These are phyloP conservation scores for Octopus bimaculoides DNA, from an alignment of 1,140 invertebrate genomes.

Conservation along the genomic window DNA sequence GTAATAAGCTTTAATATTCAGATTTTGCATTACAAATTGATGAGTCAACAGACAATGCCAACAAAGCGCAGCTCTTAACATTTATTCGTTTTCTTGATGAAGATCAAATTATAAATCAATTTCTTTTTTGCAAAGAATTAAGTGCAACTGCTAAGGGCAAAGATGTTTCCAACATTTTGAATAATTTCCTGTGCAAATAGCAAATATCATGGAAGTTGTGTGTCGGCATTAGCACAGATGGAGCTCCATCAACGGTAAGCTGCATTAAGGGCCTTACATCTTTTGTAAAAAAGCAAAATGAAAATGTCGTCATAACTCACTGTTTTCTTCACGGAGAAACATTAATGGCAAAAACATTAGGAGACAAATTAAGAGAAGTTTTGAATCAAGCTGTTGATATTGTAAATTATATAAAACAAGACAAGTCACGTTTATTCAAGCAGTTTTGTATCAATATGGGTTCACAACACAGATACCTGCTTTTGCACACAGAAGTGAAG, in stretches of 20 bases:
- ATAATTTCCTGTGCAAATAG: not conserved
- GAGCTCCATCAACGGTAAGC: not conserved
- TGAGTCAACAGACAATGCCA: not conserved
- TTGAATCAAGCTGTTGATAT: not conserved
- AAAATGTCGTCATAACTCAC: not conserved
- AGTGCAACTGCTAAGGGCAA: not conserved
- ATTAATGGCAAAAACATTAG: not conserved
- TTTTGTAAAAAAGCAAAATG: not conserved
- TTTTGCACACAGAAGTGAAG: not conserved
- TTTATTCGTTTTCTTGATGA: constrained; percentile 1
- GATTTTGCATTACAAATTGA: not conserved
- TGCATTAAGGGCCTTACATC: not conserved
- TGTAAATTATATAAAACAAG: constrained; percentile 8
- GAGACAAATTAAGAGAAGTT: not conserved
- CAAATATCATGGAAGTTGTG: not conserved
- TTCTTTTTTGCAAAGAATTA: not conserved
- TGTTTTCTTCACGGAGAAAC: not conserved
- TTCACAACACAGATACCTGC: not conserved
- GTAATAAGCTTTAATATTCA: not conserved
- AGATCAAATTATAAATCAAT: constrained; percentile 1
- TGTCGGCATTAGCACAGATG: constrained; percentile 5
- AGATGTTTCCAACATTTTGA: not conserved
- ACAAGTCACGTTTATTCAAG: not conserved
- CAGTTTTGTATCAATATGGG: not conserved
- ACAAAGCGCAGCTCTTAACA: not conserved